phyloP scores from a whole-genome alignment of 2,888 invertebrate species.

The Sturmia bella region DNA sequence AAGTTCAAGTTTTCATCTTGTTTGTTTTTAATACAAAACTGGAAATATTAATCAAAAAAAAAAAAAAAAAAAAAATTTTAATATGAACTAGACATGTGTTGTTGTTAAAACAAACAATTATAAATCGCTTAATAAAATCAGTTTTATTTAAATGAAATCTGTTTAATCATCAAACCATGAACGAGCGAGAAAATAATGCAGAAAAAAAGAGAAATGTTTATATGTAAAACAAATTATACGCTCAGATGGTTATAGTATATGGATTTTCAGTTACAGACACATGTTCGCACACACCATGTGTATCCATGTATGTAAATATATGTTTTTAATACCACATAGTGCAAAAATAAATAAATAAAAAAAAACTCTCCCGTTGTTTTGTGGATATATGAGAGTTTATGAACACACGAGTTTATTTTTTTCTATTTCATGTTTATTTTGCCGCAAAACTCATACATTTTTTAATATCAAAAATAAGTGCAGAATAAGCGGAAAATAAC shows the following conservation, averaged over 20 bases:
- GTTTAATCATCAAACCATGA: conserved; percentile 38
- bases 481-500: conserved; percentile 61
- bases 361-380: conserved; percentile 31
- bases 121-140: conserved; percentile 20
- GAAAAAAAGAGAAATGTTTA: background rate
- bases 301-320: conserved; percentile 23
- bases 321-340: conserved; percentile 23
- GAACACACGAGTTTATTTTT: conserved; percentile 3
- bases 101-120: conserved; percentile 35
- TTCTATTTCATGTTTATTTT: conserved; percentile 45
- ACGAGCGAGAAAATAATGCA: background rate
- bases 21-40: conserved; percentile 3
- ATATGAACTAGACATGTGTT: conserved; percentile 31
- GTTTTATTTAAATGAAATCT: conserved; percentile 42
- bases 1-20: conserved; percentile 22
- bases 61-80: background rate
- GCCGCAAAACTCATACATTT: conserved; percentile 65
- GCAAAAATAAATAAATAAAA: conserved; percentile 20
- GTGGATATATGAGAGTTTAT: conserved; percentile 29
- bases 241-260: conserved; percentile 38
- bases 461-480: conserved; percentile 51
- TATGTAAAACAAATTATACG: conserved; percentile 27
- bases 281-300: background rate
- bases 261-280: background rate
- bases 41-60: conserved; percentile 8